phyloP scores from a whole-genome alignment of 2,113 vertebrate genomes.

The Conger conger region DNA sequence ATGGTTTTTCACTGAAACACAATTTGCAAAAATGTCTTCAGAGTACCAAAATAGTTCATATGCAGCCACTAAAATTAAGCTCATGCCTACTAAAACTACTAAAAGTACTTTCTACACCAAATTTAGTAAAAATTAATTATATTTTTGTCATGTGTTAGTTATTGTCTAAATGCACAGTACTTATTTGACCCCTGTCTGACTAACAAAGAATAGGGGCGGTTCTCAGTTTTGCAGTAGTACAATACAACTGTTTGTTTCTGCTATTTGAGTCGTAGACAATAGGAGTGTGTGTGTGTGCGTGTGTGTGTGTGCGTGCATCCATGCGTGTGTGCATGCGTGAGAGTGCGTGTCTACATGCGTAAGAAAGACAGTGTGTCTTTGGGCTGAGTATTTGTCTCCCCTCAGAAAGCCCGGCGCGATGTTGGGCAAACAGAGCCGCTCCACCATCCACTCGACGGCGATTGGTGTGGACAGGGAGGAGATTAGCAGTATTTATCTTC shows the following conservation, averaged over 20 bases:
- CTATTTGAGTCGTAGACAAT: background rate
- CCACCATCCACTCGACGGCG: slow-evolving; percentile 40
- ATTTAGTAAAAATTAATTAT: too few relatives aligned
- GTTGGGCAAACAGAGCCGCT: slow-evolving; percentile 36
- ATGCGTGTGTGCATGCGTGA: slow-evolving; percentile 32
- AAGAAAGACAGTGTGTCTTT: slow-evolving; percentile 25
- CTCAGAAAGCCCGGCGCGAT: slow-evolving; percentile 26
- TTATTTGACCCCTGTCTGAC: too few relatives aligned
- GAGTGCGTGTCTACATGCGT: slow-evolving; percentile 35
- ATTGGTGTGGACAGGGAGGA: slow-evolving; percentile 55
- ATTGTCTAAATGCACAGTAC: too few relatives aligned
- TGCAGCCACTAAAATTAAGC: too few relatives aligned
- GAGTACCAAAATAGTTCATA: too few relatives aligned
- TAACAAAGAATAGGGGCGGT: too few relatives aligned
- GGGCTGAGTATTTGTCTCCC: slow-evolving; percentile 33
- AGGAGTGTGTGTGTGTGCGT: slow-evolving; percentile 20
- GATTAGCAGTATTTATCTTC: slow-evolving; percentile 71
- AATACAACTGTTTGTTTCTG: background rate
- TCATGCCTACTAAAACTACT: too few relatives aligned
- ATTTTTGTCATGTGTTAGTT: too few relatives aligned
- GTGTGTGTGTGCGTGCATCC: slow-evolving; percentile 42
- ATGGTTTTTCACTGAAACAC: too few relatives aligned
- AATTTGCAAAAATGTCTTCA: too few relatives aligned
- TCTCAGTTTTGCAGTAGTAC: too few relatives aligned
- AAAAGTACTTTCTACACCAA: too few relatives aligned